phyloP scores from a whole-genome alignment of 2,113 vertebrate species.

The Callaeas wilsoni region DNA sequence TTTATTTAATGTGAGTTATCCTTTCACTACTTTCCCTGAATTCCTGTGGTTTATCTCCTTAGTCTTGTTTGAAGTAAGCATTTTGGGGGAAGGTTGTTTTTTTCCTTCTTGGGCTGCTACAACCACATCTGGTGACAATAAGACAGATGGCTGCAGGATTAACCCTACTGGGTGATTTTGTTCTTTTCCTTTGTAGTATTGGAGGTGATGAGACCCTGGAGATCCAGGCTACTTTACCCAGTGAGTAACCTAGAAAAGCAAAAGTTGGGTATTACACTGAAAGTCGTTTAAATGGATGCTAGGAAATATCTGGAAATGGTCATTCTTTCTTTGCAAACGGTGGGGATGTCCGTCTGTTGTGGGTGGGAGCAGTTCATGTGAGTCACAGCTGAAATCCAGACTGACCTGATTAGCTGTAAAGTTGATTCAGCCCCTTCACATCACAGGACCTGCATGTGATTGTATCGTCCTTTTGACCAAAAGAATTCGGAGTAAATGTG shows the following conservation, averaged over 20 bases:
- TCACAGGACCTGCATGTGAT: not conserved
- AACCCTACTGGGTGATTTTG: not conserved
- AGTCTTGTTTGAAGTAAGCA: not conserved
- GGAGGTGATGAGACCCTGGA: slow-evolving; percentile 85
- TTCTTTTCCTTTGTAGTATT: slow-evolving; percentile 72
- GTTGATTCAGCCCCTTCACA: not conserved
- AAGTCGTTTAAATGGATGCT: not conserved
- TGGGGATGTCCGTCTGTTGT: not conserved
- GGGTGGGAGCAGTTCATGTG: not conserved
- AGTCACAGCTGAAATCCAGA: not conserved
- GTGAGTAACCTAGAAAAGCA: slow-evolving; percentile 73
- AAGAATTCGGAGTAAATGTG: not conserved
- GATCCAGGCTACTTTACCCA: slow-evolving; percentile 85
- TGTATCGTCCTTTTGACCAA: not conserved
- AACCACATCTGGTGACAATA: not conserved
- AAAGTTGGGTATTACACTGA: not conserved
- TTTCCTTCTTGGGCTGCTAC: not conserved
- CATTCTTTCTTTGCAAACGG: not conserved
- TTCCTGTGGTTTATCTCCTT: not conserved
- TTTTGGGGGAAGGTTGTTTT: not conserved
- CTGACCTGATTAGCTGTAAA: not conserved
- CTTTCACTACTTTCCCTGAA: not conserved
- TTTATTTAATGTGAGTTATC: not conserved
- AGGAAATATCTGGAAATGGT: not conserved
- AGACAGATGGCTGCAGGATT: not conserved